phyloP scores from a whole-genome alignment of 2,113 vertebrate species.

The Kryptolebias marmoratus region DNA sequence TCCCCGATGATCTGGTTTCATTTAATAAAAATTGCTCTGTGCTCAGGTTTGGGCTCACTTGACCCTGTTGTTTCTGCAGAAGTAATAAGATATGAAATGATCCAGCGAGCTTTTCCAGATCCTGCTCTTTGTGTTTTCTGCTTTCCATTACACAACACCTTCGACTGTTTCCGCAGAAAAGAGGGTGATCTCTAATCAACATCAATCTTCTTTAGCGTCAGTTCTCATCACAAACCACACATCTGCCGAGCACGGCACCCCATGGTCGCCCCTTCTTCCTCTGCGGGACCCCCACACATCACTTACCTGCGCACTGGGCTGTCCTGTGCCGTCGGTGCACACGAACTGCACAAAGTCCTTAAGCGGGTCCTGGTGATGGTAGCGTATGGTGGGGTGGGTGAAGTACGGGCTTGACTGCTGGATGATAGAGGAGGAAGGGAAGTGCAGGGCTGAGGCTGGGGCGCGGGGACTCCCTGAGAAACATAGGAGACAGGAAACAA shows the following conservation, averaged over 20 bases:
- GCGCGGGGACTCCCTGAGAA: slow-evolving; percentile 91
- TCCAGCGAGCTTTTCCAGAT: not conserved
- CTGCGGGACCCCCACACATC: slow-evolving; percentile 1
- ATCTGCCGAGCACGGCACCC: not conserved
- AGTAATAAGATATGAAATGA: slow-evolving; percentile 6
- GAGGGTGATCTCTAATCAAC: not conserved
- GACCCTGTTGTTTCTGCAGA: not conserved
- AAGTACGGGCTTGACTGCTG: slow-evolving; percentile 97
- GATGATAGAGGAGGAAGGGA: slow-evolving; percentile 96
- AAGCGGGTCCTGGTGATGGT: slow-evolving; percentile 96
- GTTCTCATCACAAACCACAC: slow-evolving; percentile 4
- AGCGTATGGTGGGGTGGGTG: slow-evolving; percentile 96
- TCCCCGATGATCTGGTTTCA: slow-evolving; percentile 24
- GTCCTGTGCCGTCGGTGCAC: slow-evolving; percentile 92
- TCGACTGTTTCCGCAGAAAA: not conserved
- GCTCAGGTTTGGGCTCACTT: slow-evolving; percentile 4
- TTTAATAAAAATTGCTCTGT: slow-evolving; percentile 12
- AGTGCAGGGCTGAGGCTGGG: slow-evolving; percentile 95
- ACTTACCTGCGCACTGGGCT: slow-evolving; percentile 92
- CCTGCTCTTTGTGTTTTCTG: not conserved
- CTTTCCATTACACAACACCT: not conserved
- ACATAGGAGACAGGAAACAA: slow-evolving; percentile 26
- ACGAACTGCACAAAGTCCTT: slow-evolving; percentile 97
- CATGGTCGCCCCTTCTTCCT: not conserved
- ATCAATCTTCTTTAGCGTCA: slow-evolving; percentile 3